A percentile compares a stretch with the other conserved stretches of the same genome.
Conservation (phyloP, 2,113 vertebrate species). For the Turnix velox region DNA sequence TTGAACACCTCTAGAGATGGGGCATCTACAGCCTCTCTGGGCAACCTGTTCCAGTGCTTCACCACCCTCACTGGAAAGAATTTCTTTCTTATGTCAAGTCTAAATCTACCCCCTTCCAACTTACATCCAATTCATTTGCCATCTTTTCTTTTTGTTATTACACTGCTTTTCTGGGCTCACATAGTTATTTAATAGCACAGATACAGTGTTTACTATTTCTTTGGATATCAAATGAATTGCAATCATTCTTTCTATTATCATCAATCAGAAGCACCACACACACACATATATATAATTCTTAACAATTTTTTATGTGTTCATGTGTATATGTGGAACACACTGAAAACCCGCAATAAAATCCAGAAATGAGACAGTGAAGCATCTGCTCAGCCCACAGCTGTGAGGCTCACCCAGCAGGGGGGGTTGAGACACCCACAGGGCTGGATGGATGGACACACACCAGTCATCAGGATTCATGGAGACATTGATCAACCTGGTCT, state of each 20-base stretch:
- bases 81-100: too few species aligned
- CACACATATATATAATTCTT: background rate
- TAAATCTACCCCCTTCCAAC: too few species aligned
- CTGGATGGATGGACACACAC: too few species aligned
- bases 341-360: background rate
- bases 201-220: background rate
- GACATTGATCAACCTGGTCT: too few species aligned
- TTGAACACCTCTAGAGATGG: too few species aligned
- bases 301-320: background rate
- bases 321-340: background rate
- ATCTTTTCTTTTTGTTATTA: background rate
- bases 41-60: too few species aligned
- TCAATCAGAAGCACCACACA: background rate
- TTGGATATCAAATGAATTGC: background rate
- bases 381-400: too few species aligned
- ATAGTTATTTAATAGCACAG: background rate
- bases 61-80: too few species aligned
- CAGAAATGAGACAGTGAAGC: background rate
- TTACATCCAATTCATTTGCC: background rate
- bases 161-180: background rate
- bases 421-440: too few species aligned
- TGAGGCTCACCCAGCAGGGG: too few species aligned
- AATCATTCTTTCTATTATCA: background rate
- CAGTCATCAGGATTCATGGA: too few species aligned
- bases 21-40: too few species aligned